Evolutionary conservation across 2,113 vertebrate genomes (phyloP).

Genomic region (Peromyscus polionotus): DNA sequence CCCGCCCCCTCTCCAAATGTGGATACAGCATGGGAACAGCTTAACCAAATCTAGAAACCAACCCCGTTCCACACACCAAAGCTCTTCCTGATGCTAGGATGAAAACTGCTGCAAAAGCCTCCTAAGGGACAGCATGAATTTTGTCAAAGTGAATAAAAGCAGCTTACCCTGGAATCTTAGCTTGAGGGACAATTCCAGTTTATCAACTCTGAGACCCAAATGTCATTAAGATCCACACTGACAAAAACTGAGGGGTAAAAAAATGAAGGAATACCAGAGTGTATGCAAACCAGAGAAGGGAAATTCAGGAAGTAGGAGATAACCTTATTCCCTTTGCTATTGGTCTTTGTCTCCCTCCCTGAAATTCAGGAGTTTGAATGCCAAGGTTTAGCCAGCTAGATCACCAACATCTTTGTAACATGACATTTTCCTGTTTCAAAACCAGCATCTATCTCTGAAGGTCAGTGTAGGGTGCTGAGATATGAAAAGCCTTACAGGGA

Average conservation of each 20-base stretch:
- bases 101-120: background rate
- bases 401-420: background rate
- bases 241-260: background rate
- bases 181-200: background rate
- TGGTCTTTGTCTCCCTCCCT: background rate
- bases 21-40: background rate
- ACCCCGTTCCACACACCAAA: background rate
- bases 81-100: background rate
- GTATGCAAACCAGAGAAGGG: background rate
- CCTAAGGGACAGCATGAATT: background rate
- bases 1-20: background rate
- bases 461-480: background rate
- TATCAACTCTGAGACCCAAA: background rate
- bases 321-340: background rate
- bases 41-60: background rate
- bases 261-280: background rate
- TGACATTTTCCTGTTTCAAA: constrained; percentile 14
- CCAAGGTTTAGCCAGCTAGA: background rate
- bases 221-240: background rate
- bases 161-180: background rate
- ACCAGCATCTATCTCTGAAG: background rate
- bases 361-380: constrained; percentile 6
- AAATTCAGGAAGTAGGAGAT: background rate
- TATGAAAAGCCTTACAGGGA: background rate
- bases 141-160: constrained; percentile 17